phyloP scores from a whole-genome alignment of 2,797 vertebrate genomes.

The Hipposideros larvatus region DNA sequence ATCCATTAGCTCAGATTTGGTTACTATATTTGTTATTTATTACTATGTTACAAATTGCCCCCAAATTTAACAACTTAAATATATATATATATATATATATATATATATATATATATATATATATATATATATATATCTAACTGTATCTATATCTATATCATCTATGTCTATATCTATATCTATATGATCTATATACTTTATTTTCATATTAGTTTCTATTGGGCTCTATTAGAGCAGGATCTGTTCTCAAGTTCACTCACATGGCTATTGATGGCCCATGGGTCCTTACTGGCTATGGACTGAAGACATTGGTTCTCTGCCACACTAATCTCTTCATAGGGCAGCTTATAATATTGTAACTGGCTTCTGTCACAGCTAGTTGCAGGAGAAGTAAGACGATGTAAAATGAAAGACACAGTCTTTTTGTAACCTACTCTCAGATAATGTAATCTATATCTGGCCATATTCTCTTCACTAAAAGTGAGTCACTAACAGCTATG shows the following conservation, averaged over 20 bases:
- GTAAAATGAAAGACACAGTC: neutral
- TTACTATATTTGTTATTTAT: neutral
- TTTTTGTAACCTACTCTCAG: neutral
- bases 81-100: too few species aligned
- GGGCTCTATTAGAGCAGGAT: neutral
- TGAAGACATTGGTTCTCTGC: neutral
- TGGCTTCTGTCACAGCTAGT: neutral
- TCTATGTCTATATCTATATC: too few species aligned
- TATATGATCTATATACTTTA: too few species aligned
- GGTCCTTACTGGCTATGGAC: neutral
- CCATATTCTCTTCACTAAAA: neutral
- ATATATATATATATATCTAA: too few species aligned
- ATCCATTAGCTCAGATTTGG: neutral
- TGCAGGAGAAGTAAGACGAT: neutral
- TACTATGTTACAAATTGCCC: neutral
- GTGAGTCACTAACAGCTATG: neutral
- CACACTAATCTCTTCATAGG: neutral
- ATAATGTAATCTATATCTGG: neutral
- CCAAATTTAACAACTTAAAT: neutral
- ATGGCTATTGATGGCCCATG: neutral
- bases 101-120: too few species aligned
- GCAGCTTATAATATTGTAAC: neutral
- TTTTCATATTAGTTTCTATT: too few species aligned
- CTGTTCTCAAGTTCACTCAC: neutral
- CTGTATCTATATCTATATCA: too few species aligned